These are phyloP conservation scores for Heliothis peltigera DNA, from an alignment of 2,888 invertebrate species.

Conservation along the genomic window DNA sequence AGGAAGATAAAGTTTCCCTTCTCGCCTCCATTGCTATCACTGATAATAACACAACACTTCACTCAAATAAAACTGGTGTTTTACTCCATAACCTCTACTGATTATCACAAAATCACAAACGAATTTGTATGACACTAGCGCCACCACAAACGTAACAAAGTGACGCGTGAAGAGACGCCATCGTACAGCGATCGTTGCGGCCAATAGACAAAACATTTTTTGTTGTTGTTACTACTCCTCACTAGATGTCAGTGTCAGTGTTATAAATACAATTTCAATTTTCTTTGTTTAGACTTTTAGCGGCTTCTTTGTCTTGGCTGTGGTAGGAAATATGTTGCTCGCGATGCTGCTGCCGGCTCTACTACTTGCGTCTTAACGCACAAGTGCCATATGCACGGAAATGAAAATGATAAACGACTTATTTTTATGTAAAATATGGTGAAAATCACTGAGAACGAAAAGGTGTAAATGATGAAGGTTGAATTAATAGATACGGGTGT, in stretches of 20 bases:
- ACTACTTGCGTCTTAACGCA: no score
- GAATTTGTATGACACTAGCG: constrained; percentile 69
- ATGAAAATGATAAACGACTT: no score
- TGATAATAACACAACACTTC: constrained; percentile 54
- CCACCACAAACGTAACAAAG: constrained; percentile 65
- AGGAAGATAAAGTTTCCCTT: constrained; percentile 90
- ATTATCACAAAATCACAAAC: constrained; percentile 56
- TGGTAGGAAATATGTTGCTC: no score
- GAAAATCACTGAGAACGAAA: no score
- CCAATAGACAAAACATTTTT: constrained; percentile 49
- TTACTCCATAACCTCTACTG: constrained; percentile 77
- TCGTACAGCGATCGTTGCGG: constrained; percentile 61
- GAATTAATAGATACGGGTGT: no score
- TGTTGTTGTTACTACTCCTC: constrained; percentile 48
- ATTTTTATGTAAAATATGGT: no score
- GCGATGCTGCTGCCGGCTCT: no score
- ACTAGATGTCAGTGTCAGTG: constrained; percentile 64
- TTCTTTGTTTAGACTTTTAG: background rate
- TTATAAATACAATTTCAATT: background rate
- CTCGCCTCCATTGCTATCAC: constrained; percentile 89
- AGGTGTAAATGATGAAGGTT: no score
- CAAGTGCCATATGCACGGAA: no score
- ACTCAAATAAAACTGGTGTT: constrained; percentile 56
- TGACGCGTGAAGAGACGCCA: constrained; percentile 61
- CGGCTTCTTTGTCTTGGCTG: no score